These are phyloP conservation scores for Desmophyllum pertusum DNA, from an alignment of 92 coral and sea anemone genomes.

Conservation along the genomic window DNA sequence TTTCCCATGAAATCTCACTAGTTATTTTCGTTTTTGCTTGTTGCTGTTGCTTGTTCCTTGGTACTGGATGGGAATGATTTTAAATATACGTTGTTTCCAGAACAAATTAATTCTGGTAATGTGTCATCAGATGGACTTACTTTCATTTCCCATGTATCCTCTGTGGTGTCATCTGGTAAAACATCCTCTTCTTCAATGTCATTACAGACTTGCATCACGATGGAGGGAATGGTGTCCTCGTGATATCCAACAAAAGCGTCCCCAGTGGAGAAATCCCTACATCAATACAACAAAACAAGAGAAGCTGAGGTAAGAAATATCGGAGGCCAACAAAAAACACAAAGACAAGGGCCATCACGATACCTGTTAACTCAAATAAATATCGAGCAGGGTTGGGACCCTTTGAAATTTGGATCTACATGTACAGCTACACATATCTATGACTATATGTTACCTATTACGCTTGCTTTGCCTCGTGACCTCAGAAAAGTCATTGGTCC, in stretches of 20 bases:
- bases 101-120: too few species aligned
- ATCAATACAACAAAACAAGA: not conserved
- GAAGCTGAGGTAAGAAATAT: not conserved
- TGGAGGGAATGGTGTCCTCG: slow-evolving; percentile 83
- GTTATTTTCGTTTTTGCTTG: not conserved
- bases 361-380: too few species aligned
- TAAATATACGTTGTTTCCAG: too few species aligned
- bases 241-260: slow-evolving; percentile 91
- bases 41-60: too few species aligned
- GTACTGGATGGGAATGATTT: too few species aligned
- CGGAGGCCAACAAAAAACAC: not conserved
- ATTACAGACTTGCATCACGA: slow-evolving; percentile 75
- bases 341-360: too few species aligned
- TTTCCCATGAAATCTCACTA: not conserved
- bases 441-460: not conserved
- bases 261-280: slow-evolving; percentile 60
- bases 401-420: not conserved
- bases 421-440: too few species aligned
- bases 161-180: slow-evolving; percentile 20
- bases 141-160: slow-evolving; percentile 34
- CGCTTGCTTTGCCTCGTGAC: slow-evolving; percentile 10
- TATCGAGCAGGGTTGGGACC: not conserved
- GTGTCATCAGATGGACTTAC: too few species aligned
- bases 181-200: slow-evolving; percentile 39
- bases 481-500: slow-evolving; percentile 69